phyloP scores from a whole-genome alignment of 2,888 invertebrate genomes.

The Caradrina kadenii region DNA sequence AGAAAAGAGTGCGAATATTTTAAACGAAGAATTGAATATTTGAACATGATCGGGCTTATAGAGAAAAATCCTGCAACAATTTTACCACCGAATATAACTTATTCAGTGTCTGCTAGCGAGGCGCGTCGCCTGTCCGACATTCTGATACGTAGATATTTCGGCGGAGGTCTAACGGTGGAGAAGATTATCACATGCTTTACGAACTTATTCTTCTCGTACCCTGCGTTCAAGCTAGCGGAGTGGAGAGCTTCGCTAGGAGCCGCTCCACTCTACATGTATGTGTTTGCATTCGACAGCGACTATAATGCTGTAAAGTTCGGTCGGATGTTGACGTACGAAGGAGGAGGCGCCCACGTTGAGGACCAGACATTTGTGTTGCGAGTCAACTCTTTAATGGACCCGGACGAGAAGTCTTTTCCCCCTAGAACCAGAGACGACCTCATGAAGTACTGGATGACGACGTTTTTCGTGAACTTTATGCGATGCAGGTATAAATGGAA shows the following conservation, averaged over 20 bases:
- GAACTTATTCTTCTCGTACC: conserved; percentile 62
- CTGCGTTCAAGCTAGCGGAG: conserved; percentile 64
- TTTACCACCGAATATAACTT: conserved; percentile 56
- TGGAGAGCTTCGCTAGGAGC: conserved; percentile 49
- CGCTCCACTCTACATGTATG: conserved; percentile 83
- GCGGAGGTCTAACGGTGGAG: conserved; percentile 50
- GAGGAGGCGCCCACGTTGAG: conserved; percentile 81
- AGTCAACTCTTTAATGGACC: conserved; percentile 57
- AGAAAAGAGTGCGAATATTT: conserved; percentile 54
- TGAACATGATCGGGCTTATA: conserved; percentile 34
- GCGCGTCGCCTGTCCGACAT: conserved; percentile 39
- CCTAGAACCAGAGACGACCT: conserved; percentile 49
- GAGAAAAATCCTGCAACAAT: conserved; percentile 65
- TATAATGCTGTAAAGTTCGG: conserved; percentile 77
- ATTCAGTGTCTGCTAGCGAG: conserved; percentile 38
- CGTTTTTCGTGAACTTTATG: conserved; percentile 58
- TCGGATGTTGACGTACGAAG: conserved; percentile 64
- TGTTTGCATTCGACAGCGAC: conserved; percentile 83
- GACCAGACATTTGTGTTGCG: conserved; percentile 84
- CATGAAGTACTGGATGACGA: conserved; percentile 63
- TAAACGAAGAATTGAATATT: conserved; percentile 25
- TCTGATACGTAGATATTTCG: conserved; percentile 57
- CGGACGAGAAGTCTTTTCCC: conserved; percentile 42
- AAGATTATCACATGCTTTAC: conserved; percentile 46
- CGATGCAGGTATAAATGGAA: conserved; percentile 42